Evolutionary conservation across 2,888 invertebrate genomes (phyloP).

Genomic region (Elegia similella): DNA sequence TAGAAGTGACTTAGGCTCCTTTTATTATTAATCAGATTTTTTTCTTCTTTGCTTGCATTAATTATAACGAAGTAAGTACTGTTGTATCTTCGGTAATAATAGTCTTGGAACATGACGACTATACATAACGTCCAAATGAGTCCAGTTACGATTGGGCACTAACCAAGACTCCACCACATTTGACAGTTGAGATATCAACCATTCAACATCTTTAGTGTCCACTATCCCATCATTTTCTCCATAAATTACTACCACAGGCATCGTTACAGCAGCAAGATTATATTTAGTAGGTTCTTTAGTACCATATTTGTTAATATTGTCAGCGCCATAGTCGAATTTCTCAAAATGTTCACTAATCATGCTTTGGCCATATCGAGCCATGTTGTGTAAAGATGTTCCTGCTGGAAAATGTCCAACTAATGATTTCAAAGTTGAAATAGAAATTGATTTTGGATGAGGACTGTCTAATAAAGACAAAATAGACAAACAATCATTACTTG

Average conservation of each 20-base stretch:
- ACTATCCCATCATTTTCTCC: conserved; percentile 80
- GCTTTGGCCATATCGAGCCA: conserved; percentile 58
- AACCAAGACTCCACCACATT: conserved; percentile 77
- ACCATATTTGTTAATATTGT: conserved; percentile 51
- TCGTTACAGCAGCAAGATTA: conserved; percentile 46
- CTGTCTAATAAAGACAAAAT: conserved; percentile 42
- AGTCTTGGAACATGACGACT: conserved; percentile 40
- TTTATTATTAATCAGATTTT: no score
- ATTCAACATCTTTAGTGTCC: conserved; percentile 80
- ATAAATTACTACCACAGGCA: conserved; percentile 53
- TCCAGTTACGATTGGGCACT: conserved; percentile 72
- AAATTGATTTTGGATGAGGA: conserved; percentile 50
- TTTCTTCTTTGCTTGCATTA: no score
- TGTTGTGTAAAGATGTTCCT: conserved; percentile 51
- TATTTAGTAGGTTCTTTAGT: conserved; percentile 48
- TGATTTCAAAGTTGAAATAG: conserved; percentile 38
- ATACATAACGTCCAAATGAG: conserved; percentile 48
- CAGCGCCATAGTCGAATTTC: conserved; percentile 57
- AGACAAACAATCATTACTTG: conserved; percentile 41
- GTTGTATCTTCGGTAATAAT: conserved; percentile 39
- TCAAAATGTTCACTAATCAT: conserved; percentile 41
- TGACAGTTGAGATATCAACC: conserved; percentile 75
- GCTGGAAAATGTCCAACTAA: conserved; percentile 56
- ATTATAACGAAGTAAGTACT: conserved; percentile 35
- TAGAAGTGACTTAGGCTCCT: no score